A percentile compares a stretch with the other conserved stretches of the same genome.
These are phyloP conservation scores for Pipra filicauda DNA, from an alignment of 2,113 vertebrate genomes.

Conservation along the genomic window DNA sequence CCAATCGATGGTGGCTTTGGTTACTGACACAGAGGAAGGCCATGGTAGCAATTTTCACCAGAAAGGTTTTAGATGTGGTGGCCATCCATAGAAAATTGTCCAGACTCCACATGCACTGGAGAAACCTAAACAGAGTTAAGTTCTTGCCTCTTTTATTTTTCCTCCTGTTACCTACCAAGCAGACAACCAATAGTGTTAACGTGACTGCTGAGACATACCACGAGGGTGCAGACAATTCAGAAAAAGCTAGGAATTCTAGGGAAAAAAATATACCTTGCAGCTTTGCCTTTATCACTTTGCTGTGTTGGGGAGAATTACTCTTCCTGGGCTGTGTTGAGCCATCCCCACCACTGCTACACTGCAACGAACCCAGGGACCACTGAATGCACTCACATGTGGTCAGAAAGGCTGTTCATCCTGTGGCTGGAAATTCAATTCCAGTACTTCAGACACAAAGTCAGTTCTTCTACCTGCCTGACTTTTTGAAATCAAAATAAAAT, in stretches of 20 bases:
- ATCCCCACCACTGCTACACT: background rate
- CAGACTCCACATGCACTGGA: background rate
- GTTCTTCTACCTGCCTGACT: background rate
- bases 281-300: background rate
- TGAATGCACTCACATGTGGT: rapidly evolving
- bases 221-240: background rate
- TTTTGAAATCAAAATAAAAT: conserved; percentile 6
- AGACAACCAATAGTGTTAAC: conserved; percentile 1
- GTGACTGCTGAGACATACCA: background rate
- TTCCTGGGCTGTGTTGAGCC: background rate
- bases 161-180: background rate
- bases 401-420: background rate
- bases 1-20: background rate
- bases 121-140: background rate
- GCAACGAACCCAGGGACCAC: background rate
- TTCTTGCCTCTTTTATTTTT: background rate
- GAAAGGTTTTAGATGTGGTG: background rate
- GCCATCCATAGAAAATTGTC: background rate
- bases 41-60: background rate
- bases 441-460: background rate
- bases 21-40: background rate
- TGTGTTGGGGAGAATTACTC: background rate
- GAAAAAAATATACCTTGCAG: background rate
- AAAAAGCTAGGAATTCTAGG: background rate
- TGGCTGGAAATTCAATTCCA: background rate